Evolutionary conservation across 64 coral and sea anemone genomes (phyloP).

Genomic region (Montipora cactus): DNA sequence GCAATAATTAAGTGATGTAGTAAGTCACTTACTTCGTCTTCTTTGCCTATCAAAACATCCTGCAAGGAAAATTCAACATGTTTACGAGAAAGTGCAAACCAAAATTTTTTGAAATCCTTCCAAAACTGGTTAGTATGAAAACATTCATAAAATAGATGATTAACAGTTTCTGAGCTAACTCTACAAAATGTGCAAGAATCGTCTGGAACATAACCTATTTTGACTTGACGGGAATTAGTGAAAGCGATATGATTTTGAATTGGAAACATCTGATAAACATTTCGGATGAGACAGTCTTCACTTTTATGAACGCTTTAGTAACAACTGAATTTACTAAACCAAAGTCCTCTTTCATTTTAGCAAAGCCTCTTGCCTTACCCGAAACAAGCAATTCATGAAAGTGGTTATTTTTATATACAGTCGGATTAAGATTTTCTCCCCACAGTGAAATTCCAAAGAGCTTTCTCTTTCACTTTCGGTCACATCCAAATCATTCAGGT

Average conservation of each 20-base stretch:
- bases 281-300: no score
- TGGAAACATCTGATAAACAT: no score
- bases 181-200: conserved; percentile 1
- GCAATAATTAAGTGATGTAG: no score
- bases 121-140: conserved; percentile 1
- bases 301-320: no score
- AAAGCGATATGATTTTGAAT: conserved; percentile 1
- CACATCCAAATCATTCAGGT: neutral
- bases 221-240: neutral
- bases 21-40: no score
- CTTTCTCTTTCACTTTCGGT: neutral
- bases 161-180: conserved; percentile 3
- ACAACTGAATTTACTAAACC: neutral
- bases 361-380: neutral
- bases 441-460: neutral
- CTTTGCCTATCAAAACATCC: no score
- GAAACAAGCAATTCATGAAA: neutral
- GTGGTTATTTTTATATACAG: neutral
- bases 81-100: neutral
- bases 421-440: neutral
- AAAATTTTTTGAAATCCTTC: neutral
- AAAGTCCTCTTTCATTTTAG: neutral
- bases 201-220: neutral
- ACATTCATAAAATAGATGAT: neutral
- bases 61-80: neutral